Conservation (phyloP, 1,140 invertebrate genomes). For the Drosophila funebris region DNA sequence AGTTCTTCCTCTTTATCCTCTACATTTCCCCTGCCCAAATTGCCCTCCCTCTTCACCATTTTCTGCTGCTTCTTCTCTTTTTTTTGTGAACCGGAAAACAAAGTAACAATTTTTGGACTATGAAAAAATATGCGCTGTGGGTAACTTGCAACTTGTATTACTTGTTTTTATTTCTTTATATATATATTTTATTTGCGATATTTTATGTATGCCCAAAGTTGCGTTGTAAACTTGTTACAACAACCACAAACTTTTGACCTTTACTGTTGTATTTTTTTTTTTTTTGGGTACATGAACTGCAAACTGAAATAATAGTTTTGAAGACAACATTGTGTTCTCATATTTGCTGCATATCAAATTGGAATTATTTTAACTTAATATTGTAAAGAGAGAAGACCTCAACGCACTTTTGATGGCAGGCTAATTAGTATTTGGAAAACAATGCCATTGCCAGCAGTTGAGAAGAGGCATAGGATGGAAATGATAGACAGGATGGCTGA, state of each 20-base stretch:
- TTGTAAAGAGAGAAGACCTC: not conserved
- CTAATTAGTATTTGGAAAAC: constrained; percentile 13
- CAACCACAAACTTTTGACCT: constrained; percentile 20
- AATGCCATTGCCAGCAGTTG: constrained; percentile 1
- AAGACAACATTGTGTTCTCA: not conserved
- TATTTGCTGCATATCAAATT: not conserved
- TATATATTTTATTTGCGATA: not conserved
- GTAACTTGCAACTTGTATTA: constrained; percentile 1
- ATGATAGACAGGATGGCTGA: not conserved
- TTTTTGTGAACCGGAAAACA: constrained; percentile 33
- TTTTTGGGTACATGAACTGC: not conserved
- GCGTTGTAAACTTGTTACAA: constrained; percentile 28
- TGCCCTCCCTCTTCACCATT: no score
- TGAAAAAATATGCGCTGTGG: constrained; percentile 23
- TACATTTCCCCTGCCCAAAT: no score
- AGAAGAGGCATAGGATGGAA: not conserved
- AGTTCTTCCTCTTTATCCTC: not conserved
- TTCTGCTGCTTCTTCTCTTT: not conserved
- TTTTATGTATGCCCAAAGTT: constrained; percentile 40
- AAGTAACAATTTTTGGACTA: constrained; percentile 43
- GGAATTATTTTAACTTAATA: not conserved
- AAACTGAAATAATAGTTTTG: constrained; percentile 29
- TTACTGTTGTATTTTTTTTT: not conserved
- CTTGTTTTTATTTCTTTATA: not conserved
- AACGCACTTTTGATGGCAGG: constrained; percentile 16